Percentiles rank a stretch among this genome's conserved stretches.
These are phyloP conservation scores for Zaprionus obscuricornis DNA, from an alignment of 2,888 invertebrate species.

Conservation along the genomic window DNA sequence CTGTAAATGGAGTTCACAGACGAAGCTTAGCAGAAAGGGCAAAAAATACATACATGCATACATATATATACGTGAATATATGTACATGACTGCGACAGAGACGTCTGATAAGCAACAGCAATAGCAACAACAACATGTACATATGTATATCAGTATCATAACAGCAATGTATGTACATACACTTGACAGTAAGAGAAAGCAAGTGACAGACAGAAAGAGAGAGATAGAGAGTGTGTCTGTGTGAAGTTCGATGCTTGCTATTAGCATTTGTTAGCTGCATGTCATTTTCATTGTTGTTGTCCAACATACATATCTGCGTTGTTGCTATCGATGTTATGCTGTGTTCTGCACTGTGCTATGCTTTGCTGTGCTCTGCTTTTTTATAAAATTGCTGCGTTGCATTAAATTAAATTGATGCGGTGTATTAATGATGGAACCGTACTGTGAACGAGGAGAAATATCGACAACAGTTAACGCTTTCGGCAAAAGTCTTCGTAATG, in stretches of 20 bases:
- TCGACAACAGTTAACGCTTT: constrained; percentile 18
- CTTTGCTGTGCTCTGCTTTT: constrained; percentile 43
- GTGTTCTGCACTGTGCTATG: constrained; percentile 19
- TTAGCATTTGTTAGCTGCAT: constrained; percentile 57
- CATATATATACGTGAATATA: constrained; percentile 40
- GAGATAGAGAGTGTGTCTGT: neutral
- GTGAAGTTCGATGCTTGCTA: constrained; percentile 22
- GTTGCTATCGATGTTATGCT: constrained; percentile 21
- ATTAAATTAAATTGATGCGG: constrained; percentile 75
- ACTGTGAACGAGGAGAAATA: constrained; percentile 9
- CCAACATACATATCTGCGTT: constrained; percentile 19
- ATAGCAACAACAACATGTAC: constrained; percentile 16
- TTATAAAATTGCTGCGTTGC: constrained; percentile 75
- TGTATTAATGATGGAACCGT: constrained; percentile 62
- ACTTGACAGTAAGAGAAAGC: constrained; percentile 19
- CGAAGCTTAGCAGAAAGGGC: neutral
- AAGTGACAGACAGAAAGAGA: constrained; percentile 24
- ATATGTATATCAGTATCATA: constrained; percentile 17
- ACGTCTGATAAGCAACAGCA: constrained; percentile 57
- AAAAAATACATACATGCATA: neutral
- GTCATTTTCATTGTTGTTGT: constrained; percentile 42
- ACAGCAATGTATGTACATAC: constrained; percentile 29
- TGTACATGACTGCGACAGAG: constrained; percentile 14
- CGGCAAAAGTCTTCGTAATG: constrained; percentile 48
- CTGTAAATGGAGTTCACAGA: constrained; percentile 7